Evolutionary conservation across 1,140 invertebrate species (phyloP).

Genomic region (Trachymyrmex septentrionalis): DNA sequence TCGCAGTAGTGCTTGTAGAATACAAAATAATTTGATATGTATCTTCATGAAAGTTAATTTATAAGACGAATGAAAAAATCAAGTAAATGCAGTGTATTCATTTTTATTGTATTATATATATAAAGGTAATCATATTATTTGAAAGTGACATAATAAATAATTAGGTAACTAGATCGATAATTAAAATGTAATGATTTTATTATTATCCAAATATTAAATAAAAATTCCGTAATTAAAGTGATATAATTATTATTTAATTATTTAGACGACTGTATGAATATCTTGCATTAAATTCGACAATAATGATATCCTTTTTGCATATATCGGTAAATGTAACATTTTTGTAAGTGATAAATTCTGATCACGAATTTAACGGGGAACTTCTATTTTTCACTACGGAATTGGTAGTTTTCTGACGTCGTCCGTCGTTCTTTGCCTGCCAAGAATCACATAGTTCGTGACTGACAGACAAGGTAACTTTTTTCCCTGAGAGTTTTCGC

Average conservation of each 20-base stretch:
- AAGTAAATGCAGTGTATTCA: background rate
- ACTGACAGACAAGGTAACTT: slow-evolving; percentile 8
- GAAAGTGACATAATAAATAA: background rate
- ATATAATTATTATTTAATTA: slow-evolving; percentile 12
- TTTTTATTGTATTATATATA: background rate
- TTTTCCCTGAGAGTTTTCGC: slow-evolving; percentile 26
- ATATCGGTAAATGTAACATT: background rate
- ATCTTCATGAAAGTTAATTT: background rate
- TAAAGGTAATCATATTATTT: background rate
- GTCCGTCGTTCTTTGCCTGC: background rate
- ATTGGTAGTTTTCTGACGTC: slow-evolving; percentile 8
- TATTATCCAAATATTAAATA: background rate
- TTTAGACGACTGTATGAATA: background rate
- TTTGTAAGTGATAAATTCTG: background rate
- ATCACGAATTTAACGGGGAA: background rate
- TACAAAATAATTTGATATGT: background rate
- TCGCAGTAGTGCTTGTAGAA: background rate
- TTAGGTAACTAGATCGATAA: background rate
- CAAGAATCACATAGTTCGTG: slow-evolving; percentile 22
- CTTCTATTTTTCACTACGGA: slow-evolving; percentile 31
- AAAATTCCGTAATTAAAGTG: background rate
- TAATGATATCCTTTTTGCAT: background rate
- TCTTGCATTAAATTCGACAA: background rate
- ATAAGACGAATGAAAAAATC: background rate
- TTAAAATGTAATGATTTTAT: slow-evolving; percentile 6